phyloP scores from a whole-genome alignment of 2,797 vertebrate genomes.

The Eidolon dupreanum region DNA sequence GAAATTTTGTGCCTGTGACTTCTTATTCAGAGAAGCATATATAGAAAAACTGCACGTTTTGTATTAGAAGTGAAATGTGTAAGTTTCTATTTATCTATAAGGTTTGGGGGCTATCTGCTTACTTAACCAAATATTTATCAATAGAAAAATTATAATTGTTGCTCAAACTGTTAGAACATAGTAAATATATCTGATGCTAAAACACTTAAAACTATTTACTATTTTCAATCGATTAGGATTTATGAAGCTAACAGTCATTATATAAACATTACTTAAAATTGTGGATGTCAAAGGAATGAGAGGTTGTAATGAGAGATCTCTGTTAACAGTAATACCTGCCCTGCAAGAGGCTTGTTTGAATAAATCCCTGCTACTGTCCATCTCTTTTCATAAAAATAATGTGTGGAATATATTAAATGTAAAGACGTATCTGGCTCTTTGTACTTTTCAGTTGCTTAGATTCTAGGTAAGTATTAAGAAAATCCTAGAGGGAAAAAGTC shows the following conservation, averaged over 20 bases:
- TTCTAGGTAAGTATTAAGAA: background rate
- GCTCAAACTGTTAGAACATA: background rate
- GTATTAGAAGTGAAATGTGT: background rate
- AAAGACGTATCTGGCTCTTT: background rate
- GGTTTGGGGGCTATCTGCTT: background rate
- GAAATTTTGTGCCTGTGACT: background rate
- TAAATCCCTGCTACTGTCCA: background rate
- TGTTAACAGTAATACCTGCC: background rate
- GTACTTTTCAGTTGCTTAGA: background rate
- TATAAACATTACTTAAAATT: background rate
- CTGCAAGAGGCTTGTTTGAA: background rate
- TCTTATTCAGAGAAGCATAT: background rate
- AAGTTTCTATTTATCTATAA: background rate
- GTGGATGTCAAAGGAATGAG: background rate
- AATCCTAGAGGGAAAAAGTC: background rate
- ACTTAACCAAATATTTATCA: background rate
- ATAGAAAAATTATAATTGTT: background rate
- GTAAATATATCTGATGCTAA: background rate
- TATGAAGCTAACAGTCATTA: background rate
- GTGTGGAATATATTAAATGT: background rate
- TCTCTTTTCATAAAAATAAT: background rate
- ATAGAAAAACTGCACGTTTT: background rate
- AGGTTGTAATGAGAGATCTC: background rate
- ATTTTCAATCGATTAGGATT: background rate
- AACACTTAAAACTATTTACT: background rate